These are phyloP conservation scores for Ctenomys sociabilis DNA, from an alignment of 2,113 vertebrate genomes.

Conservation along the genomic window DNA sequence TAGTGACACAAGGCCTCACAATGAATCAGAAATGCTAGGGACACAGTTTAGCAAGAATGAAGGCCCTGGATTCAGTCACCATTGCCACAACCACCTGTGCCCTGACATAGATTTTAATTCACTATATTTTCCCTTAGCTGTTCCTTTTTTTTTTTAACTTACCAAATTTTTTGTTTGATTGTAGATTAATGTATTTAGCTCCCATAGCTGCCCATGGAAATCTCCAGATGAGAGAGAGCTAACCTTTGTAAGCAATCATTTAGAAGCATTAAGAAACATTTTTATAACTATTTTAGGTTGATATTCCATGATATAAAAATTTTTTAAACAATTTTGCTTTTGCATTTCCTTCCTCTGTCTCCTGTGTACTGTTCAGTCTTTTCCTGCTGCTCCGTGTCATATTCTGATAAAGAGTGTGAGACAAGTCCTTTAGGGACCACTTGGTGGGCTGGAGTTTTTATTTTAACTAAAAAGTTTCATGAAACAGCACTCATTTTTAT, in stretches of 20 bases:
- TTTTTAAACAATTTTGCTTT: not conserved
- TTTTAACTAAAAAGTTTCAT: not conserved
- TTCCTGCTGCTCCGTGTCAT: not conserved
- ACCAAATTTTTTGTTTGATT: not conserved
- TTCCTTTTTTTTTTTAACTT: not conserved
- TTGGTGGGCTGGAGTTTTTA: not conserved
- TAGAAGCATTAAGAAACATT: not conserved
- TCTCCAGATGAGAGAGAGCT: not conserved
- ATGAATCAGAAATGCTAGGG: not conserved
- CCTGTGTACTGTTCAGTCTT: accelerated
- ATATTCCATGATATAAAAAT: not conserved
- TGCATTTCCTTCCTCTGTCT: not conserved
- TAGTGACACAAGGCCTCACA: not conserved
- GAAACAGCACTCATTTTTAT: not conserved
- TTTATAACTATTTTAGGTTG: not conserved
- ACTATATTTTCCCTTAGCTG: not conserved
- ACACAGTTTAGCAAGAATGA: not conserved
- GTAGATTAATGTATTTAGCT: constrained; percentile 22
- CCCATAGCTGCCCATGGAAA: not conserved
- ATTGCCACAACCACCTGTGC: not conserved
- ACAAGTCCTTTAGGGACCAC: not conserved
- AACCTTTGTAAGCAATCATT: not conserved
- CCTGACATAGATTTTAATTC: not conserved
- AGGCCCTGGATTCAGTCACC: not conserved
- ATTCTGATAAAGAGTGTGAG: not conserved